phyloP scores from a whole-genome alignment of 2,113 vertebrate genomes.

The Amphilophus citrinellus region DNA sequence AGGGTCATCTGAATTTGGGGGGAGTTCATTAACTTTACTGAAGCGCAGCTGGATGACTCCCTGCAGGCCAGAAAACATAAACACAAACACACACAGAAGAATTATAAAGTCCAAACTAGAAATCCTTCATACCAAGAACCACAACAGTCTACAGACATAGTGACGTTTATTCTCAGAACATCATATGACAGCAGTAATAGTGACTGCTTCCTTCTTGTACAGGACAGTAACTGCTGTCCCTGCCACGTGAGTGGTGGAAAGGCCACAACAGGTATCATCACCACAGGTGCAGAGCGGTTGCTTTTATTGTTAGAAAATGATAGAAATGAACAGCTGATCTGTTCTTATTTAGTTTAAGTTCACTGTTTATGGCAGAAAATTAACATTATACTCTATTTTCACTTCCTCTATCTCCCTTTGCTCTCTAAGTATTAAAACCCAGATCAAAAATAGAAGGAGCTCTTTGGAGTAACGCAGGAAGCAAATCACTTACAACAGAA shows the following conservation, averaged over 20 bases:
- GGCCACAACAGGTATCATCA: neutral
- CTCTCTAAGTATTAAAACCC: neutral
- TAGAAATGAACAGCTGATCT: neutral
- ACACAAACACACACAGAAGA: neutral
- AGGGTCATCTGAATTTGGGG: conserved; percentile 85
- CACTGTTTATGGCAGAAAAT: neutral
- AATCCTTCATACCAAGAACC: neutral
- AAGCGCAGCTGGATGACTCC: conserved; percentile 87
- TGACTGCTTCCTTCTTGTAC: no score
- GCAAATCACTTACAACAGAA: neutral
- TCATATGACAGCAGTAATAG: neutral
- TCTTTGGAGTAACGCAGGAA: neutral
- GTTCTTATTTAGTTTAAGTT: neutral
- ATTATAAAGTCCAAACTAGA: neutral
- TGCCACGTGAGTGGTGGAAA: accelerated
- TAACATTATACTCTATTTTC: neutral
- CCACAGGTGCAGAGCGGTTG: neutral
- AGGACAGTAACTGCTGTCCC: neutral
- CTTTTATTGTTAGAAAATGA: neutral
- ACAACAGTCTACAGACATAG: accelerated
- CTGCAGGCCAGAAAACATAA: conserved; percentile 72
- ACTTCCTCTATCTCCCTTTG: neutral
- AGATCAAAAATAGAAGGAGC: neutral
- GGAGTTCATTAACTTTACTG: conserved; percentile 88
- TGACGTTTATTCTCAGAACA: neutral